Evolutionary conservation across 2,888 invertebrate genomes (phyloP), one percentile per base, ranked within the genome.

Genomic region (Ornithoptera priamus): DNA sequence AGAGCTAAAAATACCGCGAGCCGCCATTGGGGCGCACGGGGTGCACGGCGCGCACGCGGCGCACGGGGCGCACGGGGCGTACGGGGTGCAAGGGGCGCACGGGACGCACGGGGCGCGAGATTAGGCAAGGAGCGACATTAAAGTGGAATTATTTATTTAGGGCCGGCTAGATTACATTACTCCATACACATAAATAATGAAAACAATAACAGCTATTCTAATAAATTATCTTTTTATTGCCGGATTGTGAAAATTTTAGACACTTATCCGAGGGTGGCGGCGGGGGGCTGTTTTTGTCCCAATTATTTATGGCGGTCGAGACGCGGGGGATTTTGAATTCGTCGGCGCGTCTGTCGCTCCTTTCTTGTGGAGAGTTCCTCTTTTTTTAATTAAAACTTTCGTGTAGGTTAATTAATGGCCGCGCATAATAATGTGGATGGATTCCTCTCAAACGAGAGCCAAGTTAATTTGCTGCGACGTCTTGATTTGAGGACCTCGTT

Each of bases 201-300:
- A 93, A 92, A 92, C 92, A 93, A 92, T 93, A 92, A 92, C 90
- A 91, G 92, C 90, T 90, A 92, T 92, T 91, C 89, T 92, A 90
- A 92, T 92, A 93, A 92, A 92, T 93, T 92, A 92, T 92, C 92
- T 92, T 93, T 92, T 92, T 92, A 92, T 92, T 93, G 90, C 92
- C 87, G 92, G 92, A 92, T 92, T 92, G 92, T 92, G 92, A 92
- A 92, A 92, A 92, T 92, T 92, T 92, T 90, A 90, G 92, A 92
- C 92, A 92, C 92, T 92, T 92, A 92, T 91, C 91, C 91, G 86
- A 87, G 86, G 80, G 78, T 77, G 73, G 74, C 81, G 77, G 80
- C 78, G 77, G 62, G 73, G 78, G 75, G 75, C 8, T 10, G 39
- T 86, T 89, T 90, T 92, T 90, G 91, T 92, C 90, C 90, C 89